A percentile compares a stretch with the other conserved stretches of the same genome.
Conservation (phyloP, 1,140 invertebrate species). For the Prorops nasuta region DNA sequence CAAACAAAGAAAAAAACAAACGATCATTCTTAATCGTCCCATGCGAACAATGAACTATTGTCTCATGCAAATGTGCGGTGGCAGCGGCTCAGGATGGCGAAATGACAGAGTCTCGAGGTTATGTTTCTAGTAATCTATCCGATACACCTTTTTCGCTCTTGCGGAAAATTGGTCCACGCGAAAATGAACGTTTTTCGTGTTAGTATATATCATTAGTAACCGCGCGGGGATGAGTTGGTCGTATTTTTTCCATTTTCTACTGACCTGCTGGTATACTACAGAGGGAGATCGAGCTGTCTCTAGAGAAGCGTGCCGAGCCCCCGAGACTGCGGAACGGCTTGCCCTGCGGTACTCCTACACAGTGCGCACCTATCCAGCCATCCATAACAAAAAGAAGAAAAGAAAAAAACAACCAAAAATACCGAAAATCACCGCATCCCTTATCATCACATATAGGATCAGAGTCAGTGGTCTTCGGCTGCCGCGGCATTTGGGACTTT, state of each 20-base stretch:
- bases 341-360: constrained; percentile 49
- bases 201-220: too few species aligned
- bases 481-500: not conserved
- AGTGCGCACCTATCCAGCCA: constrained; percentile 52
- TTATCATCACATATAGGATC: not conserved
- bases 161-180: too few species aligned
- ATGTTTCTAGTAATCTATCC: too few species aligned
- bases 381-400: constrained; percentile 40
- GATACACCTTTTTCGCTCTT: too few species aligned
- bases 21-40: constrained; percentile 7
- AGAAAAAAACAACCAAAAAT: constrained; percentile 36
- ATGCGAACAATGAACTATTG: too few species aligned
- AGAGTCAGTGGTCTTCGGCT: not conserved
- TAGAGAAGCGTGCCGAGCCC: constrained; percentile 52
- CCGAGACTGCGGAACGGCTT: constrained; percentile 53
- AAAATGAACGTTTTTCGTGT: too few species aligned
- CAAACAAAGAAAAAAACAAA: too few species aligned
- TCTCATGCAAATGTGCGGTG: too few species aligned
- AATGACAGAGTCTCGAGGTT: too few species aligned
- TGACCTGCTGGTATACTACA: constrained; percentile 64
- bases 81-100: too few species aligned
- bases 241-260: too few species aligned
- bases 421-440: constrained; percentile 20
- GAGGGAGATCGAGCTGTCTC: constrained; percentile 56
- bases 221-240: too few species aligned